Conservation (phyloP, 1,140 invertebrate genomes). For the Drosophila seguyi region DNA sequence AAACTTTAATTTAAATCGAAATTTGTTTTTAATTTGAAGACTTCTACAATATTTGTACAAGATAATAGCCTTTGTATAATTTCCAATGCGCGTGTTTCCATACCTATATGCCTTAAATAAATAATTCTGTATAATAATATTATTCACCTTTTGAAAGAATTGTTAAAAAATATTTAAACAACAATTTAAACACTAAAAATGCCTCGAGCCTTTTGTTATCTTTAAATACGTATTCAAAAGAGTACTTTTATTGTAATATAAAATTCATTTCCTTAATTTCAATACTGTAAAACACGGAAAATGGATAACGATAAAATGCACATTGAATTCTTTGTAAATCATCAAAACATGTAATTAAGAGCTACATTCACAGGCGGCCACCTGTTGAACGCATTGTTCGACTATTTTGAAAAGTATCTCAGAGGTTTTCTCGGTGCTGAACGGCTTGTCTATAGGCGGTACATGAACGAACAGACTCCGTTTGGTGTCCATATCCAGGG, state of each 20-base stretch:
- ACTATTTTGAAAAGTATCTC: constrained; percentile 86
- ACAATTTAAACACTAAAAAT: neutral
- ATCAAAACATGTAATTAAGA: neutral
- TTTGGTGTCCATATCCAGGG: constrained; percentile 85
- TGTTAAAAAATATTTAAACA: neutral
- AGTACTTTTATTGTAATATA: neutral
- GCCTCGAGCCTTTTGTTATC: neutral
- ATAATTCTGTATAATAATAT: neutral
- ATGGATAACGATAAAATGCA: constrained; percentile 29
- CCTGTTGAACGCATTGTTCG: constrained; percentile 74
- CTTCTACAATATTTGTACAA: no score
- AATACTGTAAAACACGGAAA: constrained; percentile 7
- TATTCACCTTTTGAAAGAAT: neutral
- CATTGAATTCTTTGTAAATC: neutral
- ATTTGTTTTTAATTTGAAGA: no score
- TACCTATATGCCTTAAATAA: neutral
- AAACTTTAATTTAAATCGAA: no score
- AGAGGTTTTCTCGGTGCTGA: constrained; percentile 86
- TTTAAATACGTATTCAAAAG: constrained; percentile 1
- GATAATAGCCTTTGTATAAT: no score
- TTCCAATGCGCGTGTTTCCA: neutral
- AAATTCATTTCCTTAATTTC: constrained; percentile 2
- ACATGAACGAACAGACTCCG: constrained; percentile 88
- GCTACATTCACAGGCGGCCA: constrained; percentile 29
- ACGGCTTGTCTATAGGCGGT: constrained; percentile 87